These are phyloP conservation scores for Cancer borealis DNA, from an alignment of 2,888 invertebrate species.

Conservation along the genomic window DNA sequence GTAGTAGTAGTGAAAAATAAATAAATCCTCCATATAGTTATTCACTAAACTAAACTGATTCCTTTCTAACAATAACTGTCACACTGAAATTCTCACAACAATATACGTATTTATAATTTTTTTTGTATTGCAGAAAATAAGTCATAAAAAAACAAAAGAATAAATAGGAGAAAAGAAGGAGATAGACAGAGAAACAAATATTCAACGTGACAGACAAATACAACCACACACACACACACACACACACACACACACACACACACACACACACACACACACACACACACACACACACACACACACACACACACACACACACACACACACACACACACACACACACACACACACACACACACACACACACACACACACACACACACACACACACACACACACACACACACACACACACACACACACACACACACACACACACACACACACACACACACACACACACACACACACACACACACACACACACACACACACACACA, in stretches of 20 bases:
- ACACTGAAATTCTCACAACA: not conserved
- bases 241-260: not conserved
- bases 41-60: not conserved
- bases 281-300: not conserved
- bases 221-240: too few species aligned
- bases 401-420: not conserved
- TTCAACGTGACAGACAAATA: not conserved
- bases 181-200: not conserved
- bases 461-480: too few species aligned
- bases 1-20: not conserved
- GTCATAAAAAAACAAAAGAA: not conserved
- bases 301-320: too few species aligned
- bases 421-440: not conserved
- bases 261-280: not conserved
- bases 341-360: not conserved
- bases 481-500: too few species aligned
- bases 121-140: not conserved
- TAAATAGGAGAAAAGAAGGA: not conserved
- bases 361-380: not conserved
- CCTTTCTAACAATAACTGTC: not conserved
- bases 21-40: not conserved
- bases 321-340: not conserved
- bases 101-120: not conserved
- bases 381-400: not conserved
- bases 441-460: not conserved